Evolutionary conservation across 2,797 vertebrate genomes (phyloP).

Genomic region (Macrochelys suwanniensis): DNA sequence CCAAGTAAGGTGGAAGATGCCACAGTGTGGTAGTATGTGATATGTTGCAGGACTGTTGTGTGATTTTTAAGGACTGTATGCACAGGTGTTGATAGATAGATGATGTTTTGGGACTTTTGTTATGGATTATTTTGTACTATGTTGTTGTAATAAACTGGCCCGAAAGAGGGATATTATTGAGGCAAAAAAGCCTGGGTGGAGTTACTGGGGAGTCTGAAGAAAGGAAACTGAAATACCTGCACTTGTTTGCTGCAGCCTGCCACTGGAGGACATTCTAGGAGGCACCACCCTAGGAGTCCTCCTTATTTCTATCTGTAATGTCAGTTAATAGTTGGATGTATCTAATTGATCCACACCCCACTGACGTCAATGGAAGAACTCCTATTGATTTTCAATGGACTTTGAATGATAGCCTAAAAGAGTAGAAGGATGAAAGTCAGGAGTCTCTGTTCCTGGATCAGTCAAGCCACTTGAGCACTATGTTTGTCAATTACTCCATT

Average conservation of each 20-base stretch:
- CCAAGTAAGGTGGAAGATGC: not conserved
- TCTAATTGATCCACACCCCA: not conserved
- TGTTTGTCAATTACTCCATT: accelerated
- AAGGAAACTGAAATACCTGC: not conserved
- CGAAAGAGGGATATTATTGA: not conserved
- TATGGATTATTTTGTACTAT: not conserved
- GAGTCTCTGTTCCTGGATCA: accelerated
- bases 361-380: not conserved
- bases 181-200: not conserved
- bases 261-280: not conserved
- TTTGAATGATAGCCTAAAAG: not conserved
- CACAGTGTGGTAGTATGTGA: not conserved
- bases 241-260: not conserved
- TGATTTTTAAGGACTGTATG: not conserved
- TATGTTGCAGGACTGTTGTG: not conserved
- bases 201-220: not conserved
- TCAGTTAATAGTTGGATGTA: not conserved
- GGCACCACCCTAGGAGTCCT: no score
- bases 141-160: not conserved
- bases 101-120: not conserved
- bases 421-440: not conserved
- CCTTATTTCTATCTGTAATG: not conserved
- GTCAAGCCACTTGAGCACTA: not conserved
- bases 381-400: not conserved
- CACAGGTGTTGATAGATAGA: not conserved